Conservation (phyloP, 1,140 invertebrate genomes). For the Drosophila oshimai region DNA sequence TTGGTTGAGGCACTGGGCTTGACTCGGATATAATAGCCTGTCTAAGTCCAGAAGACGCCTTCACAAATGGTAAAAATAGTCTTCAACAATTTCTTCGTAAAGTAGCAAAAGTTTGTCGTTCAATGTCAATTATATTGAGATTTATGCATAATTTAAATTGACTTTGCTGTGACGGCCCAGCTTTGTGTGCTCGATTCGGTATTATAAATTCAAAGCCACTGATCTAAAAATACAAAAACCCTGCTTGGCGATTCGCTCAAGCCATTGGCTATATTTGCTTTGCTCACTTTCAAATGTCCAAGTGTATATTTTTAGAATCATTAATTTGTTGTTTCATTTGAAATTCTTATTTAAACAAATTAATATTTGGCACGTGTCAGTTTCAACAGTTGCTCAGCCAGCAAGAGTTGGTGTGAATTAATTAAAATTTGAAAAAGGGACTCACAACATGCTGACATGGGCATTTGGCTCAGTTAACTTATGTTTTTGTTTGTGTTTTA, state of each 20-base stretch:
- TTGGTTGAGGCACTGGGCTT: slow-evolving; percentile 7
- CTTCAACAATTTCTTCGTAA: slow-evolving; percentile 24
- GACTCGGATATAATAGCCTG: slow-evolving; percentile 39
- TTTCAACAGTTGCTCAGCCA: slow-evolving; percentile 37
- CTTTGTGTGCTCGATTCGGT: slow-evolving; percentile 7
- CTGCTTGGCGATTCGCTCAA: slow-evolving; percentile 4
- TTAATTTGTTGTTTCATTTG: background rate
- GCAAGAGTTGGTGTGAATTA: background rate
- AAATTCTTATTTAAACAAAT: background rate
- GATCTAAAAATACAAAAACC: slow-evolving; percentile 46
- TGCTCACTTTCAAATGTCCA: background rate
- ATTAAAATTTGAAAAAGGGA: slow-evolving; percentile 14
- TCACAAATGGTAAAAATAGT: slow-evolving; percentile 42
- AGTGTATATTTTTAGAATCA: background rate
- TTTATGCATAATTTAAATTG: slow-evolving; percentile 69
- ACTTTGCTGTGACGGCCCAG: slow-evolving; percentile 6
- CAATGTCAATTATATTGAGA: slow-evolving; percentile 58
- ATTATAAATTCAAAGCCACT: slow-evolving; percentile 46
- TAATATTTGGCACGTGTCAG: slow-evolving; percentile 40
- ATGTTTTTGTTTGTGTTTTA: slow-evolving; percentile 24
- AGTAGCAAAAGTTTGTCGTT: slow-evolving; percentile 52
- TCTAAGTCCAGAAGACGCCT: slow-evolving; percentile 17
- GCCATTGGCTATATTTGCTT: background rate
- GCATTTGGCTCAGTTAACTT: no score
- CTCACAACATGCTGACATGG: slow-evolving; percentile 32